phyloP scores from a whole-genome alignment of 2,888 invertebrate genomes.

The Lordiphosa fenestrarum region DNA sequence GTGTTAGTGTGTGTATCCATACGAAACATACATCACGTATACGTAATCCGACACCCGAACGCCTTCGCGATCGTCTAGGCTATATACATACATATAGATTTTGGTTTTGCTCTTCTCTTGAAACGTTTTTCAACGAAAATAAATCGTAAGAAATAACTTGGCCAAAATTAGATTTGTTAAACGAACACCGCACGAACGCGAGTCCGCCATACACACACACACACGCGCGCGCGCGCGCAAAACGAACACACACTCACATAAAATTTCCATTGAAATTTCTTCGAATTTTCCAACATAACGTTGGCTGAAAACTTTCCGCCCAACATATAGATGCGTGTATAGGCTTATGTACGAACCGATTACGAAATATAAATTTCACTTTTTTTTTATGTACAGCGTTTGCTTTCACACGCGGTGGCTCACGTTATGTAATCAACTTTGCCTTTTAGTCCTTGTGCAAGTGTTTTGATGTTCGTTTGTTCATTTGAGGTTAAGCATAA shows the following conservation, averaged over 20 bases:
- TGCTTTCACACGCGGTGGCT: conserved; percentile 53
- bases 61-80: conserved; percentile 24
- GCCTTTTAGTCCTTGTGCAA: conserved; percentile 18
- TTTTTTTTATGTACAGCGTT: conserved; percentile 25
- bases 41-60: conserved; percentile 74
- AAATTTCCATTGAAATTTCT: conserved; percentile 38
- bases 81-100: conserved; percentile 18
- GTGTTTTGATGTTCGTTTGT: conserved; percentile 23
- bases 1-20: conserved; percentile 37
- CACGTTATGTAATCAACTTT: conserved; percentile 65
- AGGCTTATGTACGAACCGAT: conserved; percentile 44
- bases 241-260: conserved; percentile 21
- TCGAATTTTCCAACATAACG: conserved; percentile 18
- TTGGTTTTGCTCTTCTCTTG: conserved; percentile 20
- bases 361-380: conserved; percentile 55
- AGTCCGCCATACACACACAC: conserved; percentile 21
- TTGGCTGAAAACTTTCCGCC: conserved; percentile 34
- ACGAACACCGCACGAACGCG: conserved; percentile 24
- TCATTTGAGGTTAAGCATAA: conserved; percentile 64
- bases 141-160: conserved; percentile 66
- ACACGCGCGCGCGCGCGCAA: too few relatives aligned
- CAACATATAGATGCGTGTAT: conserved; percentile 8
- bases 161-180: conserved; percentile 77
- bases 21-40: conserved; percentile 51
- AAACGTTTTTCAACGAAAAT: conserved; percentile 59